Conservation (phyloP, 2,113 vertebrate genomes). For the Neotragus pygmaeus region DNA sequence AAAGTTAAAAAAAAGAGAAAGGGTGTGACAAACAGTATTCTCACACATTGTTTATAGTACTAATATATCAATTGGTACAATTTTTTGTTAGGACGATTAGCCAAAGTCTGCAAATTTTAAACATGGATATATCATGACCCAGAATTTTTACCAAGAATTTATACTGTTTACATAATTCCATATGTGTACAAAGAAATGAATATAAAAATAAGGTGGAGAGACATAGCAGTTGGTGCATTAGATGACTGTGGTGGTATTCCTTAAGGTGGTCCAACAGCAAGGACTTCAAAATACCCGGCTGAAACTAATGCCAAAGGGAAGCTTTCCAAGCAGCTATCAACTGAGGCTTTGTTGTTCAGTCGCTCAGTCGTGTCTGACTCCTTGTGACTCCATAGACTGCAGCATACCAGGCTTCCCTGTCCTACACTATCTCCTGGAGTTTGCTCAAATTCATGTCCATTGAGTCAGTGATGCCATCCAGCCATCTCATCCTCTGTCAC, state of each 20-base stretch:
- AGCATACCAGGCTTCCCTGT: neutral
- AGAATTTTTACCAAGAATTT: neutral
- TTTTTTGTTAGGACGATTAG: neutral
- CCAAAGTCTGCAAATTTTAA: neutral
- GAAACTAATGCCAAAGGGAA: neutral
- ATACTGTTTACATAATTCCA: neutral
- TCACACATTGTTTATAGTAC: neutral
- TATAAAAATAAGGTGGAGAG: neutral
- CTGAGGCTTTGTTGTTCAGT: neutral
- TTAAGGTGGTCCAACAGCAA: neutral
- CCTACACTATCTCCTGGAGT: neutral
- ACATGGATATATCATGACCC: neutral
- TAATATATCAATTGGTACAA: neutral
- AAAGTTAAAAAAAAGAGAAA: neutral
- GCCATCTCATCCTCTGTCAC: neutral
- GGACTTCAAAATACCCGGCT: neutral
- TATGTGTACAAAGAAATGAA: neutral
- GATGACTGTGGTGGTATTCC: neutral
- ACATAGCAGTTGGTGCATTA: neutral
- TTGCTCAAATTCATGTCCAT: neutral
- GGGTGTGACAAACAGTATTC: neutral
- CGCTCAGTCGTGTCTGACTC: neutral
- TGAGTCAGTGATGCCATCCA: neutral
- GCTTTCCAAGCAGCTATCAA: neutral
- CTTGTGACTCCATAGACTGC: neutral